phyloP scores from a whole-genome alignment of 2,888 invertebrate genomes.

The Anthophora plumipes region DNA sequence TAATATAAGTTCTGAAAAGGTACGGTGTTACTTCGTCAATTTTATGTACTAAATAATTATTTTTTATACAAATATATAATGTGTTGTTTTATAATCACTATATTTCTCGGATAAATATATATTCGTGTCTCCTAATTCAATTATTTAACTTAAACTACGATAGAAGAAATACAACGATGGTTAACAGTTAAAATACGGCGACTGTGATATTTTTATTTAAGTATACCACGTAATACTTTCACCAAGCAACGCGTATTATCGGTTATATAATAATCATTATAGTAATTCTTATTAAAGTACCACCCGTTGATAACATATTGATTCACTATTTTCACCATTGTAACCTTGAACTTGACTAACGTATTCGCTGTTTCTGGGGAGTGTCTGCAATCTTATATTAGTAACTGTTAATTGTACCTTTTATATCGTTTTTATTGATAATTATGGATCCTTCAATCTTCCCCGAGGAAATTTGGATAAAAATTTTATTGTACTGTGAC shows the following conservation, averaged over 20 bases:
- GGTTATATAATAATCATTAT: conserved; percentile 12
- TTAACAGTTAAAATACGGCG: not conserved
- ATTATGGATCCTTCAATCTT: conserved; percentile 84
- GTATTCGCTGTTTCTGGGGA: conserved; percentile 81
- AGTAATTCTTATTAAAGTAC: conserved; percentile 38
- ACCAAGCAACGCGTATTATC: conserved; percentile 6
- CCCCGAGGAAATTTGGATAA: conserved; percentile 84
- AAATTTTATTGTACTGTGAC: conserved; percentile 83
- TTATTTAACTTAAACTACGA: conserved; percentile 3
- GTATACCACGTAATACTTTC: conserved; percentile 15
- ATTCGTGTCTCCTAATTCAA: not conserved
- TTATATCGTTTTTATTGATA: conserved; percentile 72
- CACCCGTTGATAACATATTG: conserved; percentile 59
- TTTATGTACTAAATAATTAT: conserved; percentile 16
- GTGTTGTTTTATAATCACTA: not conserved
- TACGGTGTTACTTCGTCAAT: conserved; percentile 22
- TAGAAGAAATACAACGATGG: not conserved
- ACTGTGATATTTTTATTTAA: not conserved
- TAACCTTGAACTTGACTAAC: conserved; percentile 84
- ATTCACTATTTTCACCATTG: conserved; percentile 66
- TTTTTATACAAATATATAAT: conserved; percentile 27
- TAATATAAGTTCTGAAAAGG: not conserved
- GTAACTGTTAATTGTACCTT: conserved; percentile 72
- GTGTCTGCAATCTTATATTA: conserved; percentile 78
- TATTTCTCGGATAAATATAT: conserved; percentile 16